These are phyloP conservation scores for Penaeus japonicus DNA, from an alignment of 1,140 invertebrate genomes.

Conservation along the genomic window DNA sequence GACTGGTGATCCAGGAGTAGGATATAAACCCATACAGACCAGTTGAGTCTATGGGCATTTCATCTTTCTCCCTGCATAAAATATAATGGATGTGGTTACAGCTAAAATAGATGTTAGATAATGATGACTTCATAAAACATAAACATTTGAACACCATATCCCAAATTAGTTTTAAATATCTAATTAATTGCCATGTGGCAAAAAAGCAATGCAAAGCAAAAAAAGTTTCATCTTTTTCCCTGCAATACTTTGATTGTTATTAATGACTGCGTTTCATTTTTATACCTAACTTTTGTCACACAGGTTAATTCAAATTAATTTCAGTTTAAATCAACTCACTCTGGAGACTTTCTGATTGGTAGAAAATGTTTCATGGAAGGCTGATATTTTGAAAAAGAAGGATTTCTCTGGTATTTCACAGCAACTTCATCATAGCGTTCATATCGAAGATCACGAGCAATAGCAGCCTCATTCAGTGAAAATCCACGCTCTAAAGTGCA, in stretches of 20 bases:
- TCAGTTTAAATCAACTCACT: conserved; percentile 39
- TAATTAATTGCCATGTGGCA: no score
- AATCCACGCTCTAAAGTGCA: conserved; percentile 58
- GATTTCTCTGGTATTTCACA: conserved; percentile 37
- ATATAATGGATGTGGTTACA: conserved; percentile 32
- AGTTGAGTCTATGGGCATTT: conserved; percentile 66
- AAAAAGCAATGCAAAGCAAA: no score
- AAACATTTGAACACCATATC: neutral
- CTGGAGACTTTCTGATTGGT: conserved; percentile 58
- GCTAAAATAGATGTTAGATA: neutral
- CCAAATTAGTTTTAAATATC: no score
- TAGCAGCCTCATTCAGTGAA: conserved; percentile 53
- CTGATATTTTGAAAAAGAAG: conserved; percentile 40
- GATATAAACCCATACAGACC: conserved; percentile 69
- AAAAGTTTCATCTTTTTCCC: no score
- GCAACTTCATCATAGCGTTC: conserved; percentile 48
- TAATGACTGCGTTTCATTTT: neutral
- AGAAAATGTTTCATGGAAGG: conserved; percentile 57
- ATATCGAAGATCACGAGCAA: conserved; percentile 38
- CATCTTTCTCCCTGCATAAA: conserved; percentile 53
- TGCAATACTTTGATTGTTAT: neutral
- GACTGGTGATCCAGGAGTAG: conserved; percentile 70
- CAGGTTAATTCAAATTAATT: neutral
- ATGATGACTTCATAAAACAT: neutral
- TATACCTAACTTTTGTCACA: neutral